Evolutionary conservation across 2,888 invertebrate genomes (phyloP), one percentile per base, ranked within the genome.

Genomic region (Steromphala cineraria): DNA sequence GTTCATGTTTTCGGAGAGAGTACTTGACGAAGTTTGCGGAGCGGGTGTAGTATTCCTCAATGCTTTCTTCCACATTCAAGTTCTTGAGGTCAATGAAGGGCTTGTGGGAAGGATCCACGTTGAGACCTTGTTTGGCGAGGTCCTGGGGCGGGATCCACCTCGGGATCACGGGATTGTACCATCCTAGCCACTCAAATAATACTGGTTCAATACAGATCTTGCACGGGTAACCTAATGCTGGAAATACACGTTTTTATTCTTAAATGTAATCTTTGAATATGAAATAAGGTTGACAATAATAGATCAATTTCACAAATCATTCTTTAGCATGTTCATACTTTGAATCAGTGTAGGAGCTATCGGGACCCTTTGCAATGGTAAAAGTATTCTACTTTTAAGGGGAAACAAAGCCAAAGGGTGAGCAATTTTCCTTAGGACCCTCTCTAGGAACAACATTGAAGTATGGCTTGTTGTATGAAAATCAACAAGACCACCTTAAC

Each of bases 131-230:
- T 15, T 95, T 95, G 19, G 94, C 94, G 5, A 98, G 93, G 91
- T 98, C 98, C 0, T 95, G 94, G 0, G 95, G 94, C 8, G 89
- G 81, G 75, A 93, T 89, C 87, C 90, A 92, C 40, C 81, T 86
- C 40, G 92, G 93, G 15, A 92, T 56, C 40, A 87, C 90, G 2
- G 86, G 83, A 78, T 91, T 90, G 93, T 98, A 97, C 98, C 98
- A 98, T 52, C 96, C 95, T 91, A 97, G 95, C 96, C 97, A 99
- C 94, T 99, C 99, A 93, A 98, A 99, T 56, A 99, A 94, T 0
- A 97, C 97, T 0, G 98, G 98, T 92, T 99, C 99, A 19, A 99
- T 95, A 88, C 88, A 85, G 75, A 93, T 87, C 76, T 84, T 85
- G 24, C 82, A 80, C 36, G 52, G 67, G 19, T 56, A 80, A n/a